Base-by-base conservation (phyloP, 1,140 invertebrate species). In the Nylanderia fulva region DNA sequence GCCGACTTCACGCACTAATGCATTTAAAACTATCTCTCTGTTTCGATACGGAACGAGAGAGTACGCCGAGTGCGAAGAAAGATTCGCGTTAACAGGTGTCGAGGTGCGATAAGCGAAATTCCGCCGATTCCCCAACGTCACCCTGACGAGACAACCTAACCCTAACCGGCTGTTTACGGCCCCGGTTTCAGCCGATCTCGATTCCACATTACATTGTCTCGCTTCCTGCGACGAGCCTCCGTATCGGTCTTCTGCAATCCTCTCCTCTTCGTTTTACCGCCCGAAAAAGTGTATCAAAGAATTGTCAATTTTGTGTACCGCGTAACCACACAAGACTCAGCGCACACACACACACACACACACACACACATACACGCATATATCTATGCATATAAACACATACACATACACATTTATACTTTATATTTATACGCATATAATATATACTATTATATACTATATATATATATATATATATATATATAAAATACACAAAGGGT, bases 91-190 rank as follows among this genome's bases (percentile, higher is more conserved):
- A 79, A 68, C 21, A 68, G 42, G 45, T 79, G 63, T 79, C 29
- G 18, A 68, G 18, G 21, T 45, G 29, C 13, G 75, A 68, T 68
- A 56, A 68, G 39, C 45, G 15, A 24, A 27, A 18, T 33, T 66
- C 18, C 29, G 1, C 24, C 27, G 18, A 33, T 56, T 54, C 29
- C n/a, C 11, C 33, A 79, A 68, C 48, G 61, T 68, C 76, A 79
- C 42, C 39, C 39, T 21, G 24, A 36, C 21, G 13, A 77, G 15
- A 39, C 52, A 68, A 71, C 77, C 48, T 80, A 80, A 80, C 77
- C 33, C 64, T 77, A 69, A 58, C 64, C 77, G 64, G 64, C 33
- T 69, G 36, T 69, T 69, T 69, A 52, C 39, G 33, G 48, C 33
- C 36, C 15, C 45, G 48, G 76, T 36, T 21, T n/a, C 29, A 66